These are phyloP conservation scores for Scomber colias DNA, from an alignment of 2,113 vertebrate species.

Conservation along the genomic window DNA sequence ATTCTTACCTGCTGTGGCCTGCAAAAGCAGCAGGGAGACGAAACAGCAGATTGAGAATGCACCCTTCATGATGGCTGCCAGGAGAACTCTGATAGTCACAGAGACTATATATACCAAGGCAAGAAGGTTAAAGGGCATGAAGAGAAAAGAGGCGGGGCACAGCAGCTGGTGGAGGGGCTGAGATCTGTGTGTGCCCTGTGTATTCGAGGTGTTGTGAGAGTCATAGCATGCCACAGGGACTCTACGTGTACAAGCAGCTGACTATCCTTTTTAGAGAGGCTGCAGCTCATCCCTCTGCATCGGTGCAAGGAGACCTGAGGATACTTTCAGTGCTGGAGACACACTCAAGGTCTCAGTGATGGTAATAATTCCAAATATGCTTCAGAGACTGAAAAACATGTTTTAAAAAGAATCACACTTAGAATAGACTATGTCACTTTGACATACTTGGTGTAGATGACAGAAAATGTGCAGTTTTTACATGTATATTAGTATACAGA, in stretches of 20 bases:
- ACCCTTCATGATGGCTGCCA: conserved; percentile 88
- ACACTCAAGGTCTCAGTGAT: not conserved
- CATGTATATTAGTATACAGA: no score
- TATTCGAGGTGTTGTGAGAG: conserved; percentile 56
- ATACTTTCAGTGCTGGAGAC: no score
- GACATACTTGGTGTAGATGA: no score
- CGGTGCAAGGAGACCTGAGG: conserved; percentile 4
- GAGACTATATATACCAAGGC: conserved; percentile 84
- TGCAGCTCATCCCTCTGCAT: conserved; percentile 32
- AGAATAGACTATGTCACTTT: no score
- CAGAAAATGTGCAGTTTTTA: no score
- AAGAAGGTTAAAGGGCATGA: conserved; percentile 83
- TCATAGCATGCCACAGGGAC: conserved; percentile 59
- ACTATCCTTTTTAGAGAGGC: conserved; percentile 69
- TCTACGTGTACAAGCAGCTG: conserved; percentile 68
- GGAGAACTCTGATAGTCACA: conserved; percentile 81
- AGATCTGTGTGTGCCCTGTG: conserved; percentile 30
- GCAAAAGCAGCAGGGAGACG: conserved; percentile 81
- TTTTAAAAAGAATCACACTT: not conserved
- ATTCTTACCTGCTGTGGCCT: conserved; percentile 84
- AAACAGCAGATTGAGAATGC: conserved; percentile 83
- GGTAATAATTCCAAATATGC: not conserved
- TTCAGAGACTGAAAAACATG: not conserved
- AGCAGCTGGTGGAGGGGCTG: conserved; percentile 63
- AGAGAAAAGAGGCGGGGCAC: conserved; percentile 63